A percentile compares a stretch with the other conserved stretches of the same genome.
phyloP scores from a whole-genome alignment of 2,797 vertebrate genomes.

The Microtus agrestis region DNA sequence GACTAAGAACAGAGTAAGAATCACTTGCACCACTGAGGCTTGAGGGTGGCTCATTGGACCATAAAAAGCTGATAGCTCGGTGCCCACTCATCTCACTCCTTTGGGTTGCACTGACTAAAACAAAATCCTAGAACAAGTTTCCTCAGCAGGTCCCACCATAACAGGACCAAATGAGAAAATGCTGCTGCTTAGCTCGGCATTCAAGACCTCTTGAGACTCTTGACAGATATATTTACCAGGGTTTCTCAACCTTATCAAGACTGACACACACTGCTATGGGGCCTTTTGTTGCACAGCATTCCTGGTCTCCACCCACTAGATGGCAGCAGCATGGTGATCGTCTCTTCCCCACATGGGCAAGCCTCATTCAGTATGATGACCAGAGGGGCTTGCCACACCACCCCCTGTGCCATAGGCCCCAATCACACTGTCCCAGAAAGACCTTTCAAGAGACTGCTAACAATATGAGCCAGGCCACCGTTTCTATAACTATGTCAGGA shows the following conservation, averaged over 20 bases:
- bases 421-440: too few relatives aligned
- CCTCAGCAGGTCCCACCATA: neutral
- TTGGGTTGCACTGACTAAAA: neutral
- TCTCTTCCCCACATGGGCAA: neutral
- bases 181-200: neutral
- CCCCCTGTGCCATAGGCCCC: neutral
- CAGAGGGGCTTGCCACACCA: neutral
- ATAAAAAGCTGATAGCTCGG: neutral
- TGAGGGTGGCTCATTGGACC: neutral
- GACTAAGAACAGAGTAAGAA: accelerated
- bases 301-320: neutral
- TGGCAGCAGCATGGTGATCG: neutral
- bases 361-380: too few relatives aligned
- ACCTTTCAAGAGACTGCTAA: neutral
- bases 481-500: neutral
- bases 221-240: neutral
- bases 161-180: neutral
- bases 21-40: neutral
- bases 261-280: too few relatives aligned
- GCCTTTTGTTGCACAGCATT: too few relatives aligned
- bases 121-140: neutral
- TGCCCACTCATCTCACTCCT: neutral
- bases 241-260: neutral
- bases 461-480: accelerated
- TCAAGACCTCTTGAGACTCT: neutral